These are phyloP conservation scores for Temnothorax longispinosus DNA, from an alignment of 1,140 invertebrate species.

Conservation along the genomic window DNA sequence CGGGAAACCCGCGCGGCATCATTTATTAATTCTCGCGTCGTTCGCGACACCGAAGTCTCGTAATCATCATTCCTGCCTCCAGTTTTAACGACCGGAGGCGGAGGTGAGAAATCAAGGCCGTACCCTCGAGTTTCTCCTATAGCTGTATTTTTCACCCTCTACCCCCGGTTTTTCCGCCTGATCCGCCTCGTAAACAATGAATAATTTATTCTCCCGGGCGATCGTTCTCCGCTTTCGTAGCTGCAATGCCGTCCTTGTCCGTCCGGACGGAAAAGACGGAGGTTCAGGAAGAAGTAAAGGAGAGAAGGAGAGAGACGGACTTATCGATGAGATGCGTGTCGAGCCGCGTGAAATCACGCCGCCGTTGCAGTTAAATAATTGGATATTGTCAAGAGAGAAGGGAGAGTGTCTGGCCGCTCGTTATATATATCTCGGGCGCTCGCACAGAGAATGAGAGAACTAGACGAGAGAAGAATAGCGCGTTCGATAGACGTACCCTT, in stretches of 20 bases:
- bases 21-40: slow-evolving; percentile 23
- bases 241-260: neutral
- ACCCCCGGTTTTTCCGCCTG: slow-evolving; percentile 26
- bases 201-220: slow-evolving; percentile 52
- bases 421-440: slow-evolving; percentile 24
- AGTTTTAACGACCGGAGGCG: slow-evolving; percentile 55
- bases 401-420: neutral
- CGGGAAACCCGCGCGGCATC: slow-evolving; percentile 18
- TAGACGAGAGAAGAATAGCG: slow-evolving; percentile 35
- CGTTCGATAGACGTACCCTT: slow-evolving; percentile 34
- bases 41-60: slow-evolving; percentile 22
- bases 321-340: slow-evolving; percentile 21
- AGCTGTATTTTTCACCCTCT: slow-evolving; percentile 35
- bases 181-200: slow-evolving; percentile 56
- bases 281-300: neutral
- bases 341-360: slow-evolving; percentile 25
- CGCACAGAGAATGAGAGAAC: neutral
- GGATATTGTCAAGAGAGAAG: slow-evolving; percentile 35
- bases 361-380: slow-evolving; percentile 51
- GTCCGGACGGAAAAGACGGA: neutral
- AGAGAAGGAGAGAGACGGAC: neutral
- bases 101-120: slow-evolving; percentile 36
- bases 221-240: slow-evolving; percentile 22
- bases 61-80: slow-evolving; percentile 39
- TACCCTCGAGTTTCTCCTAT: neutral